Percentiles rank a stretch among this genome's conserved stretches.
phyloP scores from a whole-genome alignment of 2,113 vertebrate genomes.

The Pipra filicauda region DNA sequence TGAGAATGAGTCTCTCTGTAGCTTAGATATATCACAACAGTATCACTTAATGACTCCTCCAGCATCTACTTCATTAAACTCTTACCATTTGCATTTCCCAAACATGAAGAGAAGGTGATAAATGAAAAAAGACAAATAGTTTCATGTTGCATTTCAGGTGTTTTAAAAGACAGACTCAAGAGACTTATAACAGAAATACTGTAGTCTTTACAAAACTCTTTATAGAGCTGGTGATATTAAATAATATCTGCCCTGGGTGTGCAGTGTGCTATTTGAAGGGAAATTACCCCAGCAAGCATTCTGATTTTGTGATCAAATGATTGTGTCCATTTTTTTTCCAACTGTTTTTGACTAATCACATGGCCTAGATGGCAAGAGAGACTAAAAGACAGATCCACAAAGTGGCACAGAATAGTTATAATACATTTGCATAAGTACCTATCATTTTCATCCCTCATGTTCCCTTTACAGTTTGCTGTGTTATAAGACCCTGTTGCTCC shows the following conservation, averaged over 20 bases:
- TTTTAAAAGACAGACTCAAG: background rate
- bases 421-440: constrained; percentile 37
- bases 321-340: background rate
- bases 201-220: background rate
- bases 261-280: background rate
- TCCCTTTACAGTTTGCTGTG: background rate
- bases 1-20: background rate
- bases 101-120: constrained; percentile 2
- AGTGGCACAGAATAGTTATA: constrained; percentile 12
- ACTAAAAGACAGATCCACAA: constrained; percentile 15
- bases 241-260: background rate
- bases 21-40: background rate
- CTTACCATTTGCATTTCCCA: background rate
- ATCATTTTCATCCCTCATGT: constrained; percentile 1
- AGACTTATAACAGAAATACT: background rate
- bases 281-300: constrained; percentile 25
- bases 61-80: constrained; percentile 26
- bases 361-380: constrained; percentile 7
- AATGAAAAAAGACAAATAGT: background rate
- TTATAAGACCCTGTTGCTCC: constrained; percentile 10
- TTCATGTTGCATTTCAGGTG: background rate
- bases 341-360: constrained; percentile 49
- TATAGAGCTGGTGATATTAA: background rate
- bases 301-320: constrained; percentile 12
- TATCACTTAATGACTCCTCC: constrained; percentile 6